A percentile compares a stretch with the other conserved stretches of the same genome.
Evolutionary conservation across 2,797 vertebrate species (phyloP).

Genomic region (Oophaga sylvatica): DNA sequence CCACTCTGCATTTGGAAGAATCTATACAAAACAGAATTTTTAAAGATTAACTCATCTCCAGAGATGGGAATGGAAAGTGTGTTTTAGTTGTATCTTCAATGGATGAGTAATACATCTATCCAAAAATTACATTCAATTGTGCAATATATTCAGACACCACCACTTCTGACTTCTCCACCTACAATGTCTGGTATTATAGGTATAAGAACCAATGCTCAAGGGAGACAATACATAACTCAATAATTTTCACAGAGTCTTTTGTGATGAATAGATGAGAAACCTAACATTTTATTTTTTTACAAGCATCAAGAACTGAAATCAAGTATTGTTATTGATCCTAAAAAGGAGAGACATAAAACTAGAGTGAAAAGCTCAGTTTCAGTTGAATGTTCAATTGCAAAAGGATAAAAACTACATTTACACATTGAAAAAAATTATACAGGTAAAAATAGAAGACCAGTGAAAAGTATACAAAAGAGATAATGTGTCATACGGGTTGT

Average conservation of each 20-base stretch:
- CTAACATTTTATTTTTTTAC: constrained; percentile 16
- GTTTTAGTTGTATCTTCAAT: background rate
- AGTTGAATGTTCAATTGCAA: background rate
- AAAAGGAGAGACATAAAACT: background rate
- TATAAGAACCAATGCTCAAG: background rate
- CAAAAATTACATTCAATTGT: background rate
- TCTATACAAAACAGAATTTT: background rate
- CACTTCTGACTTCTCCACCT: background rate
- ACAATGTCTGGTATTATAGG: background rate
- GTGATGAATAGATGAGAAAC: background rate
- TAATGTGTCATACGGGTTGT: background rate
- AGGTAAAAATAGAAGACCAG: background rate
- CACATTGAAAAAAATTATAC: background rate
- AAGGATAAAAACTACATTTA: background rate
- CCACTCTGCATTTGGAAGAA: background rate
- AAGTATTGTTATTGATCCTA: constrained; percentile 19
- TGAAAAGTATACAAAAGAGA: background rate
- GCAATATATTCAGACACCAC: no score
- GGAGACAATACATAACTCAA: constrained; percentile 2
- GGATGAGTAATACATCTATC: background rate
- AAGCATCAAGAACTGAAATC: constrained; percentile 11
- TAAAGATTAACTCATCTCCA: background rate
- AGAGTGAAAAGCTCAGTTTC: constrained; percentile 1
- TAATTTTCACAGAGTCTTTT: background rate
- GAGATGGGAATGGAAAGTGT: background rate